Evolutionary conservation across 92 coral and sea anemone species (phyloP), one percentile per base, ranked within the genome.

Genomic region (Parazoanthus swiftii): DNA sequence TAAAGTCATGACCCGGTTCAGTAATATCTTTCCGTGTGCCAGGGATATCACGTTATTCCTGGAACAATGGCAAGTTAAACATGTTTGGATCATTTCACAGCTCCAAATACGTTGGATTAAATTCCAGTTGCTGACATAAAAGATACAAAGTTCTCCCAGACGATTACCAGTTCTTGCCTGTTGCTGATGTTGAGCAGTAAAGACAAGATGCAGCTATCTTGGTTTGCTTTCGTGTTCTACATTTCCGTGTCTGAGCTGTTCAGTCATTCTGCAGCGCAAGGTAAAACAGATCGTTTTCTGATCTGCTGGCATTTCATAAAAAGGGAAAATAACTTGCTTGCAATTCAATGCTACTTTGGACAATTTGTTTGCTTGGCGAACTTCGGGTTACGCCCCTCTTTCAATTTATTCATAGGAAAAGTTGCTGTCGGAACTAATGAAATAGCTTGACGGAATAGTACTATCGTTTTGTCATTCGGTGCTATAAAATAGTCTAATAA

Each of bases 121-220:
- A 74, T 76, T 44, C 9, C 50, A 76, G 80, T 44, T 39, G 46
- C 46, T 39, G 46, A 76, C 21, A 76, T 76, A 76, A 76, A 74
- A n/a, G 48, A 14, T 37, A 8, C 51, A 29, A 3, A 63, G 70
- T 8, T 63, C 48, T 15, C 51, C 23, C 14, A 8, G 4, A 25
- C 25, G 20, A 18, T 6, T 20, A 9, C n/a, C 80, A 76, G 33
- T 39, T 76, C 26, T 39, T 76, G 46, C 54, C 48, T 76, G 80
- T 33, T 39, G 14, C 21, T 6, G 80, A 76, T 48, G 80, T 11
- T 36, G 51, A 5, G 50, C 80, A 42, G 1, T 5, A n/a, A 76
- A 18, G 3, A 76, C 80, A 76, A 42, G 48, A 76, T 76, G 80
- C 33, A 76, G 54, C 25, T 39, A 4, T 39, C 48, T 39, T 4